Evolutionary conservation across 2,888 invertebrate genomes (phyloP), one percentile per base, ranked within the genome.

Genomic region (Drosophila ezoana): DNA sequence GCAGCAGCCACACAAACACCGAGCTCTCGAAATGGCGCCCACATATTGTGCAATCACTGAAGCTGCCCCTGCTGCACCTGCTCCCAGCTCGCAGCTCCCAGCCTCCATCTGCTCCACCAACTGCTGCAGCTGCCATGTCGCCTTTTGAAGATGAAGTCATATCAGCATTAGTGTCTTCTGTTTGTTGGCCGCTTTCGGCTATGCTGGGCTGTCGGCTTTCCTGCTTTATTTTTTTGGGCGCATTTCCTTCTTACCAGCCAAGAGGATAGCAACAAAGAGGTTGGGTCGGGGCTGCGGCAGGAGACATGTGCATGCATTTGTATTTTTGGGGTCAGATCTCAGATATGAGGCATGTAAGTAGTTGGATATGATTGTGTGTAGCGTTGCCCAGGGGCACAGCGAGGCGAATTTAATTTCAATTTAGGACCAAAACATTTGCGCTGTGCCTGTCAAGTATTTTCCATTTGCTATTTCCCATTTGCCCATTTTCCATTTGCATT

Each of bases 61-160:
- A 3, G 57, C 40, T 56, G 53, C 16, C 23, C 2, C 47, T 20
- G 41, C 41, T 48, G 45, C 57, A 48, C 37, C 51, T 62, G 20
- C 65, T 14, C 44, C 41, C 60, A 49, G 59, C 62, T 67, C 51
- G 57, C 35, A 43, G 60, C 48, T 37, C 28, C 35, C 52, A 32
- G 52, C 54, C 69, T 52, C 62, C 52, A 58, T 41, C 44, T 60
- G 45, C 45, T 53, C 32, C 51, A 18, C 62, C 38, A 48, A 51
- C 66, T 56, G 53, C 56, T 64, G 62, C 67, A 60, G 70, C 64
- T 72, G 75, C 65, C 78, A 77, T 71, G 72, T 67, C 86, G 83
- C 69, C 80, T 72, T 88, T 81, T 75, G 73, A 79, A 81, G 84
- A 87, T 87, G 84, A 85, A 83, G 84, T 84, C 89, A 83, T 85